phyloP scores from a whole-genome alignment of 2,797 vertebrate genomes.

The Smutsia temminckii region DNA sequence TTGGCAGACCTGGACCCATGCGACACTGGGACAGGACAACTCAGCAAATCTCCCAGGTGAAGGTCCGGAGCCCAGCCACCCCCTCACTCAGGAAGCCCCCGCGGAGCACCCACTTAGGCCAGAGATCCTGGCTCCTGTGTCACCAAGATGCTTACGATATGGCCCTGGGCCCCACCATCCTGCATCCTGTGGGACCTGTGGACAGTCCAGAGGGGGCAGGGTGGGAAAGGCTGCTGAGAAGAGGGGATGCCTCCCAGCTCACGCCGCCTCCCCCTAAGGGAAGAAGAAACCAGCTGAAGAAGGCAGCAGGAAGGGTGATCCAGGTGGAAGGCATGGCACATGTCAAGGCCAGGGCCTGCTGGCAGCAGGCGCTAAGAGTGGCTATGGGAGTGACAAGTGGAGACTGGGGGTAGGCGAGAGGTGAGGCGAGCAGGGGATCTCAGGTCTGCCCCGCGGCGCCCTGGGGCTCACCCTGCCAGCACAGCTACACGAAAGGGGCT shows the following conservation, averaged over 20 bases:
- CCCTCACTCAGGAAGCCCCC: no score
- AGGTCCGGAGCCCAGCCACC: background rate
- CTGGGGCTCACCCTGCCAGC: background rate
- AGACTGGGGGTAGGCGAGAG: background rate
- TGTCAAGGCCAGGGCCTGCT: background rate
- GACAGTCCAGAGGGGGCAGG: background rate
- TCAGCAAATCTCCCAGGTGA: background rate
- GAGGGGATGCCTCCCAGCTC: no score
- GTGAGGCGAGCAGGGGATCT: background rate
- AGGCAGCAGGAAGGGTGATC: no score
- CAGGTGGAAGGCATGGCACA: background rate
- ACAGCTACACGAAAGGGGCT: rapidly evolving
- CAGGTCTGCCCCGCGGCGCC: background rate
- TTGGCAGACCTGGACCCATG: background rate
- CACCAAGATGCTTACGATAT: no score
- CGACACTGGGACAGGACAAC: background rate
- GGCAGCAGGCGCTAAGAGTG: background rate
- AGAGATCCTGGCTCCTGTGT: no score
- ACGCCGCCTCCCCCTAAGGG: no score
- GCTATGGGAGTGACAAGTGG: no score
- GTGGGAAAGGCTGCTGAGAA: no score
- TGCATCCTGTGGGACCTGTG: background rate
- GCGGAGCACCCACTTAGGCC: no score
- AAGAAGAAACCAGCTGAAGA: no score
- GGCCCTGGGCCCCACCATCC: no score